Evolutionary conservation across 2,797 vertebrate species (phyloP).

Genomic region (Acridotheres tristis): DNA sequence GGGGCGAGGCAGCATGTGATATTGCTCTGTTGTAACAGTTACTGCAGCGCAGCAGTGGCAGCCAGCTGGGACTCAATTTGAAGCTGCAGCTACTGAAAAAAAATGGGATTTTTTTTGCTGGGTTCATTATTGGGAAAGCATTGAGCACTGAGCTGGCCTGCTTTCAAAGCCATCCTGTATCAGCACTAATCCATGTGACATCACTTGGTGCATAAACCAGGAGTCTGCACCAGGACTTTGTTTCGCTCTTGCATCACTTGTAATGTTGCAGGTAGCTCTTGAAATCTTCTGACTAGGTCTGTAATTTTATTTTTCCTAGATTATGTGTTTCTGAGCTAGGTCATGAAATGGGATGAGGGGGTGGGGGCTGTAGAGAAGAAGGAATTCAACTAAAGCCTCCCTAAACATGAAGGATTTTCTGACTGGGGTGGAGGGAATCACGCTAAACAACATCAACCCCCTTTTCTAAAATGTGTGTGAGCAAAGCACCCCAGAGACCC

Average conservation of each 20-base stretch:
- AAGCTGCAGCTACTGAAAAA: not conserved
- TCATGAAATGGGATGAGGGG: not conserved
- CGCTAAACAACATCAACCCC: accelerated
- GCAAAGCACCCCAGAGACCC: not conserved
- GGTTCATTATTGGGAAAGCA: not conserved
- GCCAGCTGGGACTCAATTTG: not conserved
- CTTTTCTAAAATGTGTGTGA: not conserved
- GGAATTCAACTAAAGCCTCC: not conserved
- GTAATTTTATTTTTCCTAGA: not conserved
- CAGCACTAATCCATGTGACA: not conserved
- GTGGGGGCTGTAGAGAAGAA: not conserved
- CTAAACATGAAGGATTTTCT: not conserved
- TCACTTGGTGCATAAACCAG: not conserved
- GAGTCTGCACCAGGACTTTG: not conserved
- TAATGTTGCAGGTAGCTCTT: not conserved
- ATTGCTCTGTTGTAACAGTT: not conserved
- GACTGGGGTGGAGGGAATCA: not conserved
- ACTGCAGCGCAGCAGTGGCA: accelerated
- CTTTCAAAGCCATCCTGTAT: not conserved
- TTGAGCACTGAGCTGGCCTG: not conserved
- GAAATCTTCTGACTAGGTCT: not conserved
- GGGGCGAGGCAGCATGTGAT: accelerated
- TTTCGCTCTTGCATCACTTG: not conserved
- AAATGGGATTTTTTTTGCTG: not conserved
- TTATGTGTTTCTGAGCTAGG: not conserved